These are phyloP conservation scores for Trachemys scripta DNA, from an alignment of 2,113 vertebrate species.

Conservation along the genomic window DNA sequence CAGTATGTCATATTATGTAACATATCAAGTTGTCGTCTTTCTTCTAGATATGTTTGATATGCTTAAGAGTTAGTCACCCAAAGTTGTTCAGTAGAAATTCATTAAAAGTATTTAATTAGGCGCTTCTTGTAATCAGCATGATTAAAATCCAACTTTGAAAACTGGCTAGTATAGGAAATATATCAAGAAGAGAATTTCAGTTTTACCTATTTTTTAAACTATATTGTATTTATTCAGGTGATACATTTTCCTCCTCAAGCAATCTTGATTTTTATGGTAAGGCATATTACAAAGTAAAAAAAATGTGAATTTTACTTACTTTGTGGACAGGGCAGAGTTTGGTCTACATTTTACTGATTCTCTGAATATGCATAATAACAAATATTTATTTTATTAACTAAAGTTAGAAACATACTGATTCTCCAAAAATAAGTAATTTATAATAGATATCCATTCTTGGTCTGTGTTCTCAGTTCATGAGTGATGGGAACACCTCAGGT, in stretches of 20 bases:
- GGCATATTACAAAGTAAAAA: neutral
- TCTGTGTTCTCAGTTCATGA: conserved; percentile 25
- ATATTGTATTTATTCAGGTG: neutral
- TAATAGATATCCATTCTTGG: neutral
- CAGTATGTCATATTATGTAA: conserved; percentile 41
- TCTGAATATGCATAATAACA: neutral
- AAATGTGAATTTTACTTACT: neutral
- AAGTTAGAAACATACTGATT: neutral
- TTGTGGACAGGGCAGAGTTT: neutral
- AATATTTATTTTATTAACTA: neutral
- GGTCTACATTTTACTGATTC: neutral
- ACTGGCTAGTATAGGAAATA: neutral
- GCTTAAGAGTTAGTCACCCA: conserved; percentile 46
- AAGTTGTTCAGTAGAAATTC: conserved; percentile 55
- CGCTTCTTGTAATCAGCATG: conserved; percentile 39
- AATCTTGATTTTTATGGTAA: neutral
- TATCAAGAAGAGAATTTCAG: neutral
- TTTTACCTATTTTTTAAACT: conserved; percentile 15
- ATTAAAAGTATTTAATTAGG: conserved; percentile 13
- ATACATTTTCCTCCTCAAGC: conserved; percentile 20
- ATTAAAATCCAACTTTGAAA: conserved; percentile 42
- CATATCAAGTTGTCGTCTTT: neutral
- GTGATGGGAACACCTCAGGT: conserved; percentile 59
- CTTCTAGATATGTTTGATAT: neutral
- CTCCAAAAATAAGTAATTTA: conserved; percentile 6